These are phyloP conservation scores for Carcharodon carcharias DNA, from an alignment of 2,797 vertebrate genomes.

Conservation along the genomic window DNA sequence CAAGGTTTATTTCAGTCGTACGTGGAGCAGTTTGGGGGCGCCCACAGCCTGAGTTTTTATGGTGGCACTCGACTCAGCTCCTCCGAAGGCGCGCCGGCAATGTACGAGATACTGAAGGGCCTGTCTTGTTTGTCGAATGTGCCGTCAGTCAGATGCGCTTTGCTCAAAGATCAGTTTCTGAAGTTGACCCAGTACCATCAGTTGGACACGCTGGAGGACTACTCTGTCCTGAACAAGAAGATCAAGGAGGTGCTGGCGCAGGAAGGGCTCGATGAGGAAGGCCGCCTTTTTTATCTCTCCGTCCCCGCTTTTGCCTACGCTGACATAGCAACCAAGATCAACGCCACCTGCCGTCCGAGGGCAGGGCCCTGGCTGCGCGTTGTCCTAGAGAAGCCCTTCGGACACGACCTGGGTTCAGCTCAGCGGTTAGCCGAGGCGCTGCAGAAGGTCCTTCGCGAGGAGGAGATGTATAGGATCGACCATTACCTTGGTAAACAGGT, in stretches of 20 bases:
- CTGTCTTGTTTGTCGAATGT: constrained; percentile 65
- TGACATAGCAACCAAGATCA: constrained; percentile 74
- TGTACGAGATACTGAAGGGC: constrained; percentile 72
- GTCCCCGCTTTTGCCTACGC: constrained; percentile 84
- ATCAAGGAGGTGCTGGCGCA: constrained; percentile 59
- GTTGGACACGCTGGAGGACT: constrained; percentile 69
- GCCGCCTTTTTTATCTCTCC: constrained; percentile 88
- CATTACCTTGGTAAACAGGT: constrained; percentile 98
- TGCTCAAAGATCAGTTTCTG: constrained; percentile 80
- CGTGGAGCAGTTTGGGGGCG: constrained; percentile 61
- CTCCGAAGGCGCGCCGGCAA: constrained; percentile 56
- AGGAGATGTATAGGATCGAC: constrained; percentile 94
- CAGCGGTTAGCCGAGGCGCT: constrained; percentile 71
- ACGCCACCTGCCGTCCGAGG: constrained; percentile 70
- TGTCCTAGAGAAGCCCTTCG: constrained; percentile 94
- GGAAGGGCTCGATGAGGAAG: constrained; percentile 70
- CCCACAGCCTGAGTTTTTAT: constrained; percentile 81
- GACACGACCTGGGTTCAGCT: constrained; percentile 76
- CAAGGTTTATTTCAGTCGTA: constrained; percentile 88
- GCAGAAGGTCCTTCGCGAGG: constrained; percentile 66
- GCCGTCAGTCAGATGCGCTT: constrained; percentile 59
- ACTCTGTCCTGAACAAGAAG: constrained; percentile 59
- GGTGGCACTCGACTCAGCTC: constrained; percentile 63
- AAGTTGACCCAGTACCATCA: constrained; percentile 71
- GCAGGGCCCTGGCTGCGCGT: constrained; percentile 74